These are phyloP conservation scores for Euborellia annulipes DNA, from an alignment of 1,140 invertebrate genomes.

Conservation along the genomic window DNA sequence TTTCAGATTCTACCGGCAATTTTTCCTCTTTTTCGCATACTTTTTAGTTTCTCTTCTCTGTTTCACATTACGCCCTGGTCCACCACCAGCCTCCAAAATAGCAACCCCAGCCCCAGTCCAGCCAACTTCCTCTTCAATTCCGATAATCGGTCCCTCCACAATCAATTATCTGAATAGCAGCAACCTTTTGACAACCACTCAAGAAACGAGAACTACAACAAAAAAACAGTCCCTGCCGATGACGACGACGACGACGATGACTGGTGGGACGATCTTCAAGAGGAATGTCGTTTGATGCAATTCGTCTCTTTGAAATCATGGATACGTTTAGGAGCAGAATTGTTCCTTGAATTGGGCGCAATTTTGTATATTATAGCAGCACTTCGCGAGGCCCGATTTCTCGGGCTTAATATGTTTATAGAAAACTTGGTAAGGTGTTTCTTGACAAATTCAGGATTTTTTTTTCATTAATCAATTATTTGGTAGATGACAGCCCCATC, in stretches of 20 bases:
- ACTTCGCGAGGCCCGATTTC: conserved; percentile 60
- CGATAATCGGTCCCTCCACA: no score
- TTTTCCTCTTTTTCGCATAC: conserved; percentile 77
- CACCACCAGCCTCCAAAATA: conserved; percentile 22
- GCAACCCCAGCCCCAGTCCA: no score
- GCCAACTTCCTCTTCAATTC: no score
- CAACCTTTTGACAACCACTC: no score
- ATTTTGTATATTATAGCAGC: conserved; percentile 67
- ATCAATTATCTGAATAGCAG: no score
- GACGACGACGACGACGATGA: conserved; percentile 13
- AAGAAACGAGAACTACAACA: no score
- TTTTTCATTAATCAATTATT: no score
- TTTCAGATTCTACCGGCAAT: conserved; percentile 77
- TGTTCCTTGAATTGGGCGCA: conserved; percentile 55
- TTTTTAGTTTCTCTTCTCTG: conserved; percentile 75
- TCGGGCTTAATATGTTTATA: conserved; percentile 77
- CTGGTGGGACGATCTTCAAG: conserved; percentile 51
- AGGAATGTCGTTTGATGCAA: conserved; percentile 50
- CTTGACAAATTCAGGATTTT: no score
- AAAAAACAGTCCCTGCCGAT: no score
- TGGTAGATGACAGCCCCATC: conserved; percentile 75
- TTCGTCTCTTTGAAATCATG: conserved; percentile 36
- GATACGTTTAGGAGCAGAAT: conserved; percentile 49
- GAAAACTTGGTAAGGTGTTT: conserved; percentile 71
- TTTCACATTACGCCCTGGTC: conserved; percentile 72